Base-by-base conservation (phyloP, 2,888 invertebrate species). In the Myathropa florea region DNA sequence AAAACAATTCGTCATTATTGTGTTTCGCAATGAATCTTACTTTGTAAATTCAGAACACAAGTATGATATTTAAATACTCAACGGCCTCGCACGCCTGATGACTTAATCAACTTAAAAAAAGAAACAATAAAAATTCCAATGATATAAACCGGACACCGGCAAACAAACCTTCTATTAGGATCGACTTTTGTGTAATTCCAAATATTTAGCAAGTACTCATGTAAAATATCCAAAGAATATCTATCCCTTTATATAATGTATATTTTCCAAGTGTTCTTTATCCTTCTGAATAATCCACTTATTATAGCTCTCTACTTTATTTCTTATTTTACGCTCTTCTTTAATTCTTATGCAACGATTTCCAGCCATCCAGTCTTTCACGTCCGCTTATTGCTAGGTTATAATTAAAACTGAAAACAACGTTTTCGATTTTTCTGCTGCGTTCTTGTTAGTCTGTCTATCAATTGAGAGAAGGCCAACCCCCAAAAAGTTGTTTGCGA, bases 321-420 rank as follows among this genome's bases (percentile, higher is more conserved):
- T 89, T 88, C 88, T 89, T 80, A 67, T 68, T 61, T 78, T 89
- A 73, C 89, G 88, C 73, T 79, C 77, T 83, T 75, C 64, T 88
- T 80, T 79, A 63, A 77, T 88, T 39, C 18, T 84, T 83, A 72
- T 80, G 72, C 89, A 89, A 80, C 33, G 60, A 89, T 89, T 90
- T 92, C 92, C 92, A 92, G 92, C 92, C 92, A 92, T 92, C 92
- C 92, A 92, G 92, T 91, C 80, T 87, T 89, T 90, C 90, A 91
- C 92, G 91, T 92, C 92, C 90, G 91, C 91, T 91, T 90, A 90
- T 90, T 89, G 90, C 90, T 91, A 92, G 89, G 90, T 91, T 91
- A 91, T 90, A 90, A 91, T 91, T 89, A 90, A 91, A 92, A 92
- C 92, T 92, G 89, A 92, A 90, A 78, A 80, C 83, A 75, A 75